These are phyloP conservation scores for Balaeniceps rex DNA, from an alignment of 2,113 vertebrate genomes.

Conservation along the genomic window DNA sequence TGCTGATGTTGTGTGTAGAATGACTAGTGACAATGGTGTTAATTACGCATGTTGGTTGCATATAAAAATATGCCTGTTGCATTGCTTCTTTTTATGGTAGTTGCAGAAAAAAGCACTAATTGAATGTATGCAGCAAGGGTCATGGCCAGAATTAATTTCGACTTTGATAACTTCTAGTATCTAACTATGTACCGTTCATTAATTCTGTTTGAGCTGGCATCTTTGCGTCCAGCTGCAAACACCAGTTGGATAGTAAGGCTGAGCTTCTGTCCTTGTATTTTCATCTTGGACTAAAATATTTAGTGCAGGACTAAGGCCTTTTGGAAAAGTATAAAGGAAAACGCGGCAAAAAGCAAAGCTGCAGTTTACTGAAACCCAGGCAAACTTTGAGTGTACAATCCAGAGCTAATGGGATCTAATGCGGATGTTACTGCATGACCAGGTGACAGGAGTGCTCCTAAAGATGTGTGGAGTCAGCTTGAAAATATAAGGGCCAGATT, in stretches of 20 bases:
- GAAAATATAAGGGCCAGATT: neutral
- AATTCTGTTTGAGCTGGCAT: neutral
- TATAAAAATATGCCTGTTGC: neutral
- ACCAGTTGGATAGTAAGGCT: neutral
- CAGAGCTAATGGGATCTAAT: neutral
- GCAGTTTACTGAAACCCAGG: neutral
- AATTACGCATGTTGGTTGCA: neutral
- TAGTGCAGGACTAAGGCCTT: neutral
- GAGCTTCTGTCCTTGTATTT: neutral
- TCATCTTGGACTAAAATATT: neutral
- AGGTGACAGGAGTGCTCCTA: neutral
- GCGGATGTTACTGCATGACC: neutral
- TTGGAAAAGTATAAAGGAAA: neutral
- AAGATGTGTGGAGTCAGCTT: neutral
- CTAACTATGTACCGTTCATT: neutral
- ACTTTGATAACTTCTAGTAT: neutral
- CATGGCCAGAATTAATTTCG: neutral
- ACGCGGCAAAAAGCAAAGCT: neutral
- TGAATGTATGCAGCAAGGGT: neutral
- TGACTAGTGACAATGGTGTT: neutral
- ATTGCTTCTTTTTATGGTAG: neutral
- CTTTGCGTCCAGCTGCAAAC: neutral
- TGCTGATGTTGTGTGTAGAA: neutral
- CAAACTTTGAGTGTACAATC: accelerated
- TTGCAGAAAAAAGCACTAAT: neutral